Percentiles rank a stretch among this genome's conserved stretches.
These are phyloP conservation scores for Cathartes aura DNA, from an alignment of 2,113 vertebrate species.

Conservation along the genomic window DNA sequence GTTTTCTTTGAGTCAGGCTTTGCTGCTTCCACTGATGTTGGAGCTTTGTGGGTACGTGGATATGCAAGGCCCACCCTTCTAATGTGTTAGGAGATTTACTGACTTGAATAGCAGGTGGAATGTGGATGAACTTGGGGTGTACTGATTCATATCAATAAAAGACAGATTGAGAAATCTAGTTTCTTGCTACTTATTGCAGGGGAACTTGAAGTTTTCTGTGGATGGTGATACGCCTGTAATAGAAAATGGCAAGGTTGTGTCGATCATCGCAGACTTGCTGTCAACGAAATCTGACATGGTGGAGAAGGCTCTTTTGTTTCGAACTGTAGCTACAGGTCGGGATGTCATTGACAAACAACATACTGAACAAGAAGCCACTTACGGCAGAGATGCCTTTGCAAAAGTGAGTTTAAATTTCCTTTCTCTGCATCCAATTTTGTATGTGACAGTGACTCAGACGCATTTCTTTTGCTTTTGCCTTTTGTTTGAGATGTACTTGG, in stretches of 20 bases:
- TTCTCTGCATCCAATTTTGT: too few relatives aligned
- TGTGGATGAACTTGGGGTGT: neutral
- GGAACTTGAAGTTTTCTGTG: constrained; percentile 89
- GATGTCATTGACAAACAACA: constrained; percentile 98
- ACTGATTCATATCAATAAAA: neutral
- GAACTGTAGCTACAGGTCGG: constrained; percentile 92
- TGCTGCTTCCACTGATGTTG: neutral
- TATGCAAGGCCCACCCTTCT: neutral
- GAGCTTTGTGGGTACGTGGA: neutral
- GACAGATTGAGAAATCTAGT: neutral
- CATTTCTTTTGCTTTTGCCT: neutral
- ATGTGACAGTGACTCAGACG: fast-evolving
- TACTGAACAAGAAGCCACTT: constrained; percentile 91
- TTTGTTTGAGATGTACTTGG: neutral
- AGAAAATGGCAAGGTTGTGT: constrained; percentile 86
- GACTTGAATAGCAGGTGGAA: neutral
- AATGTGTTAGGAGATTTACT: neutral
- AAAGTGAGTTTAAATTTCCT: constrained; percentile 79
- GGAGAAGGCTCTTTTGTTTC: constrained; percentile 93
- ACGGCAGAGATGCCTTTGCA: constrained; percentile 92
- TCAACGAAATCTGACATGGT: constrained; percentile 88
- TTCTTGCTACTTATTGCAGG: constrained; percentile 72
- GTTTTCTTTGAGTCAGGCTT: neutral
- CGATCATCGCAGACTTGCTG: constrained; percentile 84
- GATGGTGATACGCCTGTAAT: constrained; percentile 91